These are phyloP conservation scores for Chironomus riparius DNA, from an alignment of 2,888 invertebrate species.

Conservation along the genomic window DNA sequence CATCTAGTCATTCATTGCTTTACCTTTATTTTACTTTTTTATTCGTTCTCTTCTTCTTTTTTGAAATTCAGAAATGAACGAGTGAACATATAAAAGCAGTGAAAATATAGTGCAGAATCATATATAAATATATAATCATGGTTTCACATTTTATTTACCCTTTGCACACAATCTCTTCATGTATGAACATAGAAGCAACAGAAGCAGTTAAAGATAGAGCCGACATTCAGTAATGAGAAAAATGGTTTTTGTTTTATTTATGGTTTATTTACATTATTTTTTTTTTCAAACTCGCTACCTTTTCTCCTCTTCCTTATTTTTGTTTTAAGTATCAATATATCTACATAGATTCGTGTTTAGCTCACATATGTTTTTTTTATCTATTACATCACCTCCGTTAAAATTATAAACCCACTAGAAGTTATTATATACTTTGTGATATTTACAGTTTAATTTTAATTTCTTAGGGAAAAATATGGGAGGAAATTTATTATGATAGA, in stretches of 20 bases:
- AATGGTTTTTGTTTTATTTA: slow-evolving; percentile 24
- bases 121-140: slow-evolving; percentile 19
- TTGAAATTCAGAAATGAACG: not conserved
- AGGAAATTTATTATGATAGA: too few species aligned
- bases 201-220: not conserved
- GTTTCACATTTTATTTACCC: slow-evolving; percentile 18
- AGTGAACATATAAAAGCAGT: not conserved
- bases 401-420: too few species aligned
- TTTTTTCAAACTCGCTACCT: not conserved
- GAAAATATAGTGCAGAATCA: not conserved
- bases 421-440: too few species aligned
- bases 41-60: not conserved
- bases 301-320: not conserved
- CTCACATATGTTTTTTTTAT: too few species aligned
- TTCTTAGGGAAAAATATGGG: too few species aligned
- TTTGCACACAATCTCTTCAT: not conserved
- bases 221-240: slow-evolving; percentile 15
- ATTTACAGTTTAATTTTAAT: too few species aligned
- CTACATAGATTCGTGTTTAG: too few species aligned
- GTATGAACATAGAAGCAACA: not conserved
- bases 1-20: not conserved
- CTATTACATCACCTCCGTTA: too few species aligned
- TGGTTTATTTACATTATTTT: slow-evolving; percentile 19
- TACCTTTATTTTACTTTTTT: not conserved
- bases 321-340: too few species aligned